Evolutionary conservation across 2,888 invertebrate species (phyloP).

Genomic region (Panopea generosa): DNA sequence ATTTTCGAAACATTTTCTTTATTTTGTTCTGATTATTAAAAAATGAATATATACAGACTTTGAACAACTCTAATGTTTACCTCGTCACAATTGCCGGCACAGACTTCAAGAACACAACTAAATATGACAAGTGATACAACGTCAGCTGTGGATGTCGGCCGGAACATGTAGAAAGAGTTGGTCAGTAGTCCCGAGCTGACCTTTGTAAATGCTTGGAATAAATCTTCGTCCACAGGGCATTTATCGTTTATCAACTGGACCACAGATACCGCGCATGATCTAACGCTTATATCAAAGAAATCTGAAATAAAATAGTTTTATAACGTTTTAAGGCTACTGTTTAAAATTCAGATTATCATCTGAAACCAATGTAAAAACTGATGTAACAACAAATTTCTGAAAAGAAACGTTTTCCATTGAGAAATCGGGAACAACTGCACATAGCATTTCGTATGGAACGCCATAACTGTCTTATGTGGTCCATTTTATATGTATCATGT

Average conservation of each 20-base stretch:
- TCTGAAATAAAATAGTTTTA: conserved; percentile 13
- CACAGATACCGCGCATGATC: conserved; percentile 22
- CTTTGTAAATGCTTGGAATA: conserved; percentile 11
- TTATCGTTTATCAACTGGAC: conserved; percentile 15
- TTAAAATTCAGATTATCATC: no score
- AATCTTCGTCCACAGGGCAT: conserved; percentile 11
- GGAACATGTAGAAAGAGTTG: conserved; percentile 31
- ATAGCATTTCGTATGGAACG: no score
- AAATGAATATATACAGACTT: no score
- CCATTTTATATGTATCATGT: no score
- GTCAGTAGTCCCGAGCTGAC: conserved; percentile 1
- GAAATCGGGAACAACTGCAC: no score
- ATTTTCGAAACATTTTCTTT: no score
- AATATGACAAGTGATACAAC: conserved; percentile 20
- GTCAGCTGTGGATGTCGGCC: conserved; percentile 20
- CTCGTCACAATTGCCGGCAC: conserved; percentile 18
- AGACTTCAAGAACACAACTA: conserved; percentile 27
- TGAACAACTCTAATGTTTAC: conserved; percentile 9
- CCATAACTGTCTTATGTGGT: no score
- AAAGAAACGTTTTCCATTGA: no score
- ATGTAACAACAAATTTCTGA: no score
- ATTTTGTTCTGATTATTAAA: no score
- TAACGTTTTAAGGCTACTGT: no score
- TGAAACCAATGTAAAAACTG: no score
- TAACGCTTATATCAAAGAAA: conserved; percentile 21